phyloP scores from a whole-genome alignment of 2,888 invertebrate species.

The Orthosia gracilis region DNA sequence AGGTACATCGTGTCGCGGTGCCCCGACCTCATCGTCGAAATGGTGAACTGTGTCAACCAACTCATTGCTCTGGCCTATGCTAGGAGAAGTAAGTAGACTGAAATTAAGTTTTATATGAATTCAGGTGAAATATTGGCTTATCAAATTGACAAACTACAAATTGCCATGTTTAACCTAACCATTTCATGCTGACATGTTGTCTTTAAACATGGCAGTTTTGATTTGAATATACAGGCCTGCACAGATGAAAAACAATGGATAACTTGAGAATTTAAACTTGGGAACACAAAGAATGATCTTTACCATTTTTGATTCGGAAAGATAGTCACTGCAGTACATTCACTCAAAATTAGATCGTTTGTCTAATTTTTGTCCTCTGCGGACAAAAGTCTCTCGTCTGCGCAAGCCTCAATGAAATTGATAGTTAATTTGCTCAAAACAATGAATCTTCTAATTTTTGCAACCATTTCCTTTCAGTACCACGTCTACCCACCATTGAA shows the following conservation, averaged over 20 bases:
- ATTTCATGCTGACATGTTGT: background rate
- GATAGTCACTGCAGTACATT: no score
- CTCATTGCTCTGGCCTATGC: conserved; percentile 97
- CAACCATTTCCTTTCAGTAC: conserved; percentile 90
- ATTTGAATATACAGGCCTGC: background rate
- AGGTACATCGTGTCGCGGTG: conserved; percentile 96
- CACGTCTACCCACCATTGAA: conserved; percentile 96
- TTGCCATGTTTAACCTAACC: background rate
- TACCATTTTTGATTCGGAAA: no score
- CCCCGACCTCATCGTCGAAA: conserved; percentile 98
- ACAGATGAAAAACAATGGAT: no score
- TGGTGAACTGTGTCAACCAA: conserved; percentile 98
- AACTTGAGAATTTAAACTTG: no score
- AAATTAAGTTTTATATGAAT: background rate
- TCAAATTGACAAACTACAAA: background rate
- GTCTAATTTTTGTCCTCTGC: no score
- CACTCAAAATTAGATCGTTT: no score
- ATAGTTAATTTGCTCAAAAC: no score
- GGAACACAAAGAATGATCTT: no score
- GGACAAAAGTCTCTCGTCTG: no score
- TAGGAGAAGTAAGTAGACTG: conserved; percentile 94
- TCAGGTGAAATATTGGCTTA: background rate
- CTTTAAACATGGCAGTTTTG: background rate
- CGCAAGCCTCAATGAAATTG: no score
- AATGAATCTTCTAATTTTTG: background rate